Base-by-base conservation (phyloP, 2,888 invertebrate species). In the Trisateles emortualis region DNA sequence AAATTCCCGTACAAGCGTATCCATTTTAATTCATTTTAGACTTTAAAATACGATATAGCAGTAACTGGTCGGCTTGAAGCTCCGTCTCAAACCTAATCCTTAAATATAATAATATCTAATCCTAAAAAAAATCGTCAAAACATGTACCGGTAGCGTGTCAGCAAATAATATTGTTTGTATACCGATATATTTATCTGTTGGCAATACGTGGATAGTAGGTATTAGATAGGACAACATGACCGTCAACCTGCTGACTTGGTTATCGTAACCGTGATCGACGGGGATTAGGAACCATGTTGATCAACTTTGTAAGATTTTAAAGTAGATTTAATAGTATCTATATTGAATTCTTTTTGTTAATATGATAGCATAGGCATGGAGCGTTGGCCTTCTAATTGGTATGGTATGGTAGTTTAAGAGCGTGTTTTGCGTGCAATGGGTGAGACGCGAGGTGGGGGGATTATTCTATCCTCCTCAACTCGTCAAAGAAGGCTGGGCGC, bases 141-240 rank as follows among this genome's bases (percentile, higher is more conserved):
- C 42, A 49, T 33, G 36, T 16, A 42, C 43, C 49, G 39, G 69
- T 64, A 61, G 66, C 60, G 44, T 56, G 59, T 66, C 13, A 14
- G 69, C 52, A 53, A 53, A 53, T 43, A 66, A 56, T 50, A 52
- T 55, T 68, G 51, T 70, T 70, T 68, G 57, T n/a, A 22, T 14
- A 32, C 0, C 3, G 72, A 72, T 70, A 66, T 19, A 46, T 29
- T n/a, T 67, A 68, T 70, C 72, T 41, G 14, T 36, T 36, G 39
- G 39, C 47, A 33, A 53, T 43, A 45, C 40, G 32, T 38, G 52
- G 52, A 40, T 55, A 45, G 36, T n/a, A 22, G 22, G 5, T 52
- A 32, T 35, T 30, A 22, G 46, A 53, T 53, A 53, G 52, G 47
- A 53, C 40, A 46, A 33, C n/a, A 51, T 47, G 54, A 44, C 44